A percentile compares a stretch with the other conserved stretches of the same genome.
Conservation (phyloP, 2,113 vertebrate species). For the Leucopsar rothschildi region DNA sequence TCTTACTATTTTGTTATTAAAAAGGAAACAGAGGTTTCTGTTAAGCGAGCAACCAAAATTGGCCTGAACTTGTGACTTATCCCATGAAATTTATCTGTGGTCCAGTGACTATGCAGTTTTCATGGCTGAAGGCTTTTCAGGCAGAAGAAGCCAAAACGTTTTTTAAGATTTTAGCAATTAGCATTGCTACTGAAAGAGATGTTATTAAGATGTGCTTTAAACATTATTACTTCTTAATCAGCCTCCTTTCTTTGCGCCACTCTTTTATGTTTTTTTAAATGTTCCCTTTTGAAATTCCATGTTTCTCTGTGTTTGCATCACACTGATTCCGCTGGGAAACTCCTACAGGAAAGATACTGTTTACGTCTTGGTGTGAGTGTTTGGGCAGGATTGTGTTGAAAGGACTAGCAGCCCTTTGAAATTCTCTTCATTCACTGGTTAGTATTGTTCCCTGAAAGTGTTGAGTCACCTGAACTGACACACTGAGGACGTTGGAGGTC, state of each 20-base stretch:
- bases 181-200: conserved; percentile 7
- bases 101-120: conserved; percentile 79
- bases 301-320: background rate
- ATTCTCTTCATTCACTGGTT: background rate
- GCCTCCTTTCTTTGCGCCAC: background rate
- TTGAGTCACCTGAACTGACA: background rate
- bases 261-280: background rate
- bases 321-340: background rate
- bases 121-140: conserved; percentile 55
- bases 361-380: background rate
- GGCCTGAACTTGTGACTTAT: conserved; percentile 30
- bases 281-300: background rate
- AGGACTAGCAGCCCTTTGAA: background rate
- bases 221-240: background rate
- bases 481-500: background rate
- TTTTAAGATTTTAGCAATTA: background rate
- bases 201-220: conserved; percentile 65
- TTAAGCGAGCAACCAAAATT: conserved; percentile 32
- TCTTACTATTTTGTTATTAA: background rate
- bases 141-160: background rate
- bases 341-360: background rate
- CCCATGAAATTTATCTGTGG: conserved; percentile 26
- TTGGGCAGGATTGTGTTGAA: background rate
- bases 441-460: background rate
- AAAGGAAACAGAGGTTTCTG: conserved; percentile 7